Evolutionary conservation across 2,113 vertebrate genomes (phyloP), one percentile per base, ranked within the genome.

Genomic region (Laticauda colubrina): DNA sequence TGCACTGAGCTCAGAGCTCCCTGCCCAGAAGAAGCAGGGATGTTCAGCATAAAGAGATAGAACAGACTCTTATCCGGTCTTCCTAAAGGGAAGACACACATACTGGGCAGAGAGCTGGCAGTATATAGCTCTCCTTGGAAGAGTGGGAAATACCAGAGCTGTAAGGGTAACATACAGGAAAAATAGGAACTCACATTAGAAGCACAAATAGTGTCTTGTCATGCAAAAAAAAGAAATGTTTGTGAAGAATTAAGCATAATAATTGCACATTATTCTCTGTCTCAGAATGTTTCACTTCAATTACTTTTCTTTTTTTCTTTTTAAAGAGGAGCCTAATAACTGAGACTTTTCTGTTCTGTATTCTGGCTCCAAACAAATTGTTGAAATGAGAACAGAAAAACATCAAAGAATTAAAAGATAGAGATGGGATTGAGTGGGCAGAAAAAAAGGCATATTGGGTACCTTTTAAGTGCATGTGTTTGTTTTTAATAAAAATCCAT

Each of bases 1-100:
- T 94, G 20, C 69, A 10, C 97, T 94, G 95, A 94, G 95, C 96
- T 93, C 10, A 2, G 90, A 95, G 75, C 34, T 55, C 88, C 93
- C 93, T 64, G 93, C 93, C n/a, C 53, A 93, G 23, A 89, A 89
- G 12, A 34, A 90, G 91, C 57, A 59, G 69, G 15, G 6, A 90
- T 92, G 69, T 85, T 56, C 51, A 89, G 61, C 61, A 56, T 87
- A 92, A 0, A 55, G 64, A 85, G 75, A 39, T 7, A 39, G 29
- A 24, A 20, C 14, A 61, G 87, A 45, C 43, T 39, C 61, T 69
- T 55, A 26, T 23, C 23, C 48, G 29, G 53, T 15, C 34, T 61
- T 87, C 53, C 59, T 48, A 89, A 15, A 21, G 45, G 51, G n/a
- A 61, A 23, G 34, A 18, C 18, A 26, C 26, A 64, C 53, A 39